These are phyloP conservation scores for Mus musculus DNA, from an alignment of 2,113 vertebrate species.

Conservation along the genomic window DNA sequence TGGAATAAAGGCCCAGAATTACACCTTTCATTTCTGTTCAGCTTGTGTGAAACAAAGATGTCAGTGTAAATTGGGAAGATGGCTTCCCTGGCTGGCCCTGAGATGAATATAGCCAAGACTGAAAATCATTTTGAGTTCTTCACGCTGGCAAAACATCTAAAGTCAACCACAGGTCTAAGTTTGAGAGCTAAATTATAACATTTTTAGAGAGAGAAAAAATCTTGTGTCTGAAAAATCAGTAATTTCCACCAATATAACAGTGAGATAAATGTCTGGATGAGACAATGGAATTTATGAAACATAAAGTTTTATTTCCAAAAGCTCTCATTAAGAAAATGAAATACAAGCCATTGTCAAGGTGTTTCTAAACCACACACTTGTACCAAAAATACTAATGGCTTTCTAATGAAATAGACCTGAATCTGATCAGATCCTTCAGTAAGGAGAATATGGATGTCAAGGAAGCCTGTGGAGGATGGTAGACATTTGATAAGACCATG, in stretches of 20 bases:
- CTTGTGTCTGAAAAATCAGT: neutral
- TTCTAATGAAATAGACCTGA: neutral
- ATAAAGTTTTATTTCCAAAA: neutral
- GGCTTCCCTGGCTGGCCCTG: neutral
- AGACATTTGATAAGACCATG: fast-evolving
- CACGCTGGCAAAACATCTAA: neutral
- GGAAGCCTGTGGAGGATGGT: neutral
- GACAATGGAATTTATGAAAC: neutral
- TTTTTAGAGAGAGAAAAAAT: neutral
- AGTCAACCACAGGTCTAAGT: neutral
- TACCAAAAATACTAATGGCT: neutral
- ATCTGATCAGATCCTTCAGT: neutral
- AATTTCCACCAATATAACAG: neutral
- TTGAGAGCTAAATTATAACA: neutral
- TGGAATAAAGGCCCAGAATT: neutral
- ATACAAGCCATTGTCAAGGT: neutral
- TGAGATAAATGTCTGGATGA: neutral
- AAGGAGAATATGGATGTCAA: no score
- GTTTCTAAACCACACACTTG: neutral
- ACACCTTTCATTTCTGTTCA: neutral
- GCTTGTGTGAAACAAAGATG: neutral
- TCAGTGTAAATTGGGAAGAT: neutral
- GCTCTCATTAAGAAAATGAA: neutral
- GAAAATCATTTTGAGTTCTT: neutral
- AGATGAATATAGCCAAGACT: neutral